Evolutionary conservation across 2,888 invertebrate genomes (phyloP), one percentile per base, ranked within the genome.

Genomic region (Sepioteuthis lessoniana): DNA sequence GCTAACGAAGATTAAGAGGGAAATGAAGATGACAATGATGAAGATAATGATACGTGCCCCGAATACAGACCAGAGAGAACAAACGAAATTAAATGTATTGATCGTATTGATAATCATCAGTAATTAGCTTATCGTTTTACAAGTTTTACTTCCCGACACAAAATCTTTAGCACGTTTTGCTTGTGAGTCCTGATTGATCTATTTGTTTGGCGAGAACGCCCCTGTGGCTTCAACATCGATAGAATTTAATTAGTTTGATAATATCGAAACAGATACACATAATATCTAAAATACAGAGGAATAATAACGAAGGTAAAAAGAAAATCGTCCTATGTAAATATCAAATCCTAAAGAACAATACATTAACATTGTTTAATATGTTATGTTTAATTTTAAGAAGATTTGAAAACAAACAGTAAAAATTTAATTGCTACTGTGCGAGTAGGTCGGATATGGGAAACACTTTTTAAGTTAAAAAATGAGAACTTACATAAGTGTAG

Each of bases 81-180:
- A 76, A 76, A 76, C n/a, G 76, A 35, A 76, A 76, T 76, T 76
- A 76, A 76, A 76, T n/a, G 76, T 76, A 76, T 76, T 76, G 76
- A 76, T 76, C 76, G 76, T 19, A n/a, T n/a, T 76, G 76, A 76
- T 76, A 76, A 76, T 76, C 76, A 76, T 76, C 76, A 76, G 76
- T 76, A 76, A 76, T 76, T 76, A 76, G 76, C 76, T 76, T 76
- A 76, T 76, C 76, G 76, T 76, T 76, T 76, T 76, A 35, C 76
- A 76, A 76, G n/a, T 76, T 76, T 28, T 76, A 76, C 76, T 76
- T 76, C 76, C n/a, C n/a, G n/a, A n/a, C 76, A 76, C n/a, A 76
- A 16, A 76, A 76, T 76, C 35, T 76, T 76, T n/a, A 76, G 35
- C 76, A 35, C n/a, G 76, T n/a, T 76, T 76, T 35, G 76, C 76